Conservation (phyloP, 2,113 vertebrate genomes). For the Cygnus buccinator region DNA sequence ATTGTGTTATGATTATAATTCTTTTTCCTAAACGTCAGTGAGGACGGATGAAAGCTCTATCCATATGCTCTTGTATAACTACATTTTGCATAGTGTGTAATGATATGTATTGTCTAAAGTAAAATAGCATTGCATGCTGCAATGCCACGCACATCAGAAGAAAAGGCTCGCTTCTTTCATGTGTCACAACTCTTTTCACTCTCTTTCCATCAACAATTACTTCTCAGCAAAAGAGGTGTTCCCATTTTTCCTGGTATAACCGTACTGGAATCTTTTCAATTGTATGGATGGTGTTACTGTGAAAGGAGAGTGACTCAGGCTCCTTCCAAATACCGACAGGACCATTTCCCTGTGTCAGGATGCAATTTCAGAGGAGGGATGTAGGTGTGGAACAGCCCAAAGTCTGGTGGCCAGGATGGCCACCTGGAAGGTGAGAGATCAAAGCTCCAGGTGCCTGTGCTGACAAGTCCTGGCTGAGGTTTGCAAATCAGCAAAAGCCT, state of each 20-base stretch:
- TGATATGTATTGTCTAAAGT: neutral
- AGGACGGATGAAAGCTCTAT: neutral
- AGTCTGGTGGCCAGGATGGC: neutral
- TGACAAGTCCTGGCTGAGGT: neutral
- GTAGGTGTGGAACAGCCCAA: neutral
- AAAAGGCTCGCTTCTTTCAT: neutral
- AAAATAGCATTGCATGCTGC: accelerated
- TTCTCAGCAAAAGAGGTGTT: neutral
- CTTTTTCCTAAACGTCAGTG: neutral
- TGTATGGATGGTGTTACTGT: neutral
- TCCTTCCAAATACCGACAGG: neutral
- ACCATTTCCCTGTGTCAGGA: neutral
- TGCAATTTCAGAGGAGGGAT: neutral
- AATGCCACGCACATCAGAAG: neutral
- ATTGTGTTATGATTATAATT: neutral
- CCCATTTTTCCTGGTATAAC: neutral
- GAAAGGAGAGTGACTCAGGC: neutral
- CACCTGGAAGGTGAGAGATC: neutral
- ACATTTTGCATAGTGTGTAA: neutral
- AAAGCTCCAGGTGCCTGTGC: neutral
- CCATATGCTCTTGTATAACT: neutral
- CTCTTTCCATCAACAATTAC: neutral
- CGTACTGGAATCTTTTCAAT: neutral
- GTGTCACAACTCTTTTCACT: neutral
- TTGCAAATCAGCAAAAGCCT: neutral